Evolutionary conservation across 2,113 vertebrate genomes (phyloP).

Genomic region (Myrmophylax atrothorax): DNA sequence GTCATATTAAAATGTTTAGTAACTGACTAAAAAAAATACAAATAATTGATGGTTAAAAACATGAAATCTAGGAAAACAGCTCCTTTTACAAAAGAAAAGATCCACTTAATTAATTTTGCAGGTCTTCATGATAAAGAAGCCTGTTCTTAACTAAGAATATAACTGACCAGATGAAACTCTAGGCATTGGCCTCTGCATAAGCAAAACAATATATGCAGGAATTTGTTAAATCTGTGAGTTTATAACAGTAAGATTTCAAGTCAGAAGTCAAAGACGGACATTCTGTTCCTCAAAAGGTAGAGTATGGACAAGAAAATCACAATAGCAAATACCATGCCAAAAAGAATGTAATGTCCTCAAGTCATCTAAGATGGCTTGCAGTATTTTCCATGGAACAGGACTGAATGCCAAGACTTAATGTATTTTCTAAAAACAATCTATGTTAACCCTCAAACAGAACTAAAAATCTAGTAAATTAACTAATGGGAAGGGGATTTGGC

Average conservation of each 20-base stretch:
- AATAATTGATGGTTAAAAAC: background rate
- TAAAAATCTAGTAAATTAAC: slow-evolving; percentile 1
- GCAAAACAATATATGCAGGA: background rate
- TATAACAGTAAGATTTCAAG: background rate
- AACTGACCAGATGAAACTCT: background rate
- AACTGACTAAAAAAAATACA: background rate
- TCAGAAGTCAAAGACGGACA: background rate
- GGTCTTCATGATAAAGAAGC: background rate
- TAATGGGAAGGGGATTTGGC: background rate
- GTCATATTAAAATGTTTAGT: background rate
- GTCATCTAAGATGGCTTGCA: background rate
- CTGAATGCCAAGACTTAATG: background rate
- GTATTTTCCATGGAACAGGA: background rate
- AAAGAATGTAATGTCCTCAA: background rate
- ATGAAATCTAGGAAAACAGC: background rate
- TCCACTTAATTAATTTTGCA: background rate
- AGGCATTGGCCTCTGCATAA: background rate
- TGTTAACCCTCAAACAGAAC: background rate
- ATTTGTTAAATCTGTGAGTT: background rate
- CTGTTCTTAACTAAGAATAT: background rate
- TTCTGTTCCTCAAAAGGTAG: background rate
- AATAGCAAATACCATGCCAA: background rate
- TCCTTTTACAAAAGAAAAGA: background rate
- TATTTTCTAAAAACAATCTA: background rate
- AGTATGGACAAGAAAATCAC: background rate